Evolutionary conservation across 2,113 vertebrate species (phyloP).

Genomic region (Ctenodactylus gundi): DNA sequence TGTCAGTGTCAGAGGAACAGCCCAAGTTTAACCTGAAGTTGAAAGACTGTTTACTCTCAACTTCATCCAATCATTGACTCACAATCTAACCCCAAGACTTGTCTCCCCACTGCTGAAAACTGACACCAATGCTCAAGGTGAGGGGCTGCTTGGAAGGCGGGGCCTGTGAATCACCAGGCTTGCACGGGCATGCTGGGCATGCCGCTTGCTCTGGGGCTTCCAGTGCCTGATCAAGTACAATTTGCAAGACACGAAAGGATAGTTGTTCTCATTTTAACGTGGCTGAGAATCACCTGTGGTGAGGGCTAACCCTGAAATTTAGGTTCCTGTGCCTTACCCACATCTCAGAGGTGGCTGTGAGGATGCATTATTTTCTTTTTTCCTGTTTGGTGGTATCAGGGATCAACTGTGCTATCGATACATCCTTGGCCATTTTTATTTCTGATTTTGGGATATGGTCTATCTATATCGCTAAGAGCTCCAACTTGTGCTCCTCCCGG

Average conservation of each 20-base stretch:
- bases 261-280: neutral
- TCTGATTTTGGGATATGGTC: too few relatives aligned
- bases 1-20: neutral
- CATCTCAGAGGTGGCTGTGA: neutral
- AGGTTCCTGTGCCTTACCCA: neutral
- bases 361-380: too few relatives aligned
- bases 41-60: conserved; percentile 53
- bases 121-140: neutral
- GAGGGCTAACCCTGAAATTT: neutral
- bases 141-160: neutral
- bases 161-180: conserved; percentile 5
- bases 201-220: neutral
- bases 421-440: too few relatives aligned
- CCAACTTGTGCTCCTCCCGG: too few relatives aligned
- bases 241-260: neutral
- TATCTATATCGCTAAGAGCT: too few relatives aligned
- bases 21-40: conserved; percentile 41
- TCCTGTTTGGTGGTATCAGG: too few relatives aligned
- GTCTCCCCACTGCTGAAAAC: neutral
- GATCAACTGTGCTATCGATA: too few relatives aligned
- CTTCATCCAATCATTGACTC: conserved; percentile 35
- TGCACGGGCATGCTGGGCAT: conserved; percentile 33
- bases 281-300: neutral
- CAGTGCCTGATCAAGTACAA: neutral
- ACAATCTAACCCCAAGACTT: conserved; percentile 18